Base-by-base conservation (phyloP, 2,113 vertebrate genomes). In the Pyxicephalus adspersus region DNA sequence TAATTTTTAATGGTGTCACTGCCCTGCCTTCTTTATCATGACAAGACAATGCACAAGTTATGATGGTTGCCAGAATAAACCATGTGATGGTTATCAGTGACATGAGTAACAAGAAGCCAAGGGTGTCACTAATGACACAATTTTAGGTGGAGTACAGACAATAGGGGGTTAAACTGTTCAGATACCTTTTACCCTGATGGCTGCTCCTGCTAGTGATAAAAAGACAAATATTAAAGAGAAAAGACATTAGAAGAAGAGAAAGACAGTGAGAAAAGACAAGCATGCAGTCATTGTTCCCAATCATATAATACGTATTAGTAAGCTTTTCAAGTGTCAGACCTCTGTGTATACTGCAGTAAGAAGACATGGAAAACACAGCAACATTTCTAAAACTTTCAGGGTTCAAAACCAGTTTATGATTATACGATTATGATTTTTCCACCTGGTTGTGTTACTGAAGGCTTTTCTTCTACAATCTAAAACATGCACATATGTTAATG, bases 151-250 rank as follows among this genome's bases (percentile, higher is more conserved):
- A 91, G 90, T 91, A 94, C 89, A 87, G 87, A 88, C 65, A 89
- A 94, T 85, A 91, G 57, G 85, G 87, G 85, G 87, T 91, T 89
- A 93, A 92, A 89, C 64, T 63, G 89, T 84, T 93, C 89, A 94
- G 90, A 91, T 99, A 99, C 98, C 97, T 99, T 94, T 98, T 94
- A 98, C 95, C 96, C 98, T 96, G 96, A 97, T 4, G 97, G 92
- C 92, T 97, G 96, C 95, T 98, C 98, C 96, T 94, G 98, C 96
- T 98, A 96, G 93, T 92, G 93, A 93, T 87, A 91, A 89, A 91
- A 91, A 94, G 92, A 96, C 88, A 96, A 93, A 96, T 84, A 93
- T 93, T 91, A 54, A 60, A 57, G 58, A 92, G 94, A 87, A 88
- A 90, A 94, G 89, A 92, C 75, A 86, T 91, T 89, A 93, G 90